These are phyloP conservation scores for Campylorhamphus procurvoides DNA, from an alignment of 2,113 vertebrate species.

Conservation along the genomic window DNA sequence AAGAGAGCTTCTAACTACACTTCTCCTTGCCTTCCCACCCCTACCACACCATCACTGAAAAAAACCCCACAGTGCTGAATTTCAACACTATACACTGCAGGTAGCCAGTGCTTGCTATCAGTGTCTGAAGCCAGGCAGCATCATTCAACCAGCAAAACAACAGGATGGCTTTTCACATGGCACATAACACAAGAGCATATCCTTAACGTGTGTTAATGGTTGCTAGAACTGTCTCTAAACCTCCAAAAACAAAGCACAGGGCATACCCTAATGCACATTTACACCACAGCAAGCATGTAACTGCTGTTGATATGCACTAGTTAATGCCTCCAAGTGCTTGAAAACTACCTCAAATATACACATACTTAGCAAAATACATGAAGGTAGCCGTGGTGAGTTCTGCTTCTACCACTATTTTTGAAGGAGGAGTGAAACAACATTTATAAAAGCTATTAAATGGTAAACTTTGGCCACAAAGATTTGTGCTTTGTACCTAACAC, in stretches of 20 bases:
- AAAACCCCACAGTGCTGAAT: not conserved
- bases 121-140: not conserved
- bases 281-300: accelerated
- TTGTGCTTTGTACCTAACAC: not conserved
- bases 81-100: accelerated
- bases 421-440: accelerated
- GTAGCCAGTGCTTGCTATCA: not conserved
- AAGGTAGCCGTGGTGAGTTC: not conserved
- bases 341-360: not conserved
- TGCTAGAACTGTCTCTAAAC: not conserved
- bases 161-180: not conserved
- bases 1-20: not conserved
- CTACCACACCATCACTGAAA: not conserved
- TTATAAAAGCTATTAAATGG: not conserved
- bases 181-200: not conserved
- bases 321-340: not conserved
- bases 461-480: not conserved
- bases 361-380: not conserved
- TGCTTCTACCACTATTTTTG: not conserved
- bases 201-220: accelerated
- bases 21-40: not conserved
- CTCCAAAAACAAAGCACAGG: accelerated
- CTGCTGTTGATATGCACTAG: not conserved
- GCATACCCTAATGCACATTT: not conserved
- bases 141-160: not conserved